Evolutionary conservation across 2,797 vertebrate genomes (phyloP).

Genomic region (Falco peregrinus): DNA sequence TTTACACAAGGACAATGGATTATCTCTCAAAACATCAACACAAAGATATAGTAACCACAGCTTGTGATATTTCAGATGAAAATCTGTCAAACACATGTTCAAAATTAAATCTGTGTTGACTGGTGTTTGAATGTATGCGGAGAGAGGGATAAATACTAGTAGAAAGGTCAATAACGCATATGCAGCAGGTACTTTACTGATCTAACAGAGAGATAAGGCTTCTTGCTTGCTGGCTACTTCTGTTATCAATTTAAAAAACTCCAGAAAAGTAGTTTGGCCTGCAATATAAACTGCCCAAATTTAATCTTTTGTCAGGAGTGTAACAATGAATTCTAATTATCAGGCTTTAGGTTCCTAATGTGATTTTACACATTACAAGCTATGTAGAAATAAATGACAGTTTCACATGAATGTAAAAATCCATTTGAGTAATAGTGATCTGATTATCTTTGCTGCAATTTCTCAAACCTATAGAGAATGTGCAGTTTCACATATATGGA

Average conservation of each 20-base stretch:
- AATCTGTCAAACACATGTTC: background rate
- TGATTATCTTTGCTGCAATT: background rate
- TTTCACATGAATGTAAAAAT: background rate
- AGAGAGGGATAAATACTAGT: background rate
- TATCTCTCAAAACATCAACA: constrained; percentile 12
- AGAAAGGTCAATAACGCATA: background rate
- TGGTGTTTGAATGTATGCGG: background rate
- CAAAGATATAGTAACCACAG: background rate
- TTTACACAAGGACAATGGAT: background rate
- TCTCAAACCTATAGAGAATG: background rate
- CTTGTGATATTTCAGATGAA: constrained; percentile 6
- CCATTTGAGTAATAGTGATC: background rate
- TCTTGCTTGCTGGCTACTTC: background rate
- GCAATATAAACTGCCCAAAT: background rate
- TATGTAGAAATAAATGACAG: background rate
- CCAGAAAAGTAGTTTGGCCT: background rate
- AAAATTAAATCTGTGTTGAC: background rate
- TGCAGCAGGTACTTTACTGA: background rate
- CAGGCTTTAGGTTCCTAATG: background rate
- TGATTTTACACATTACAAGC: background rate
- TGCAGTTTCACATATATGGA: background rate
- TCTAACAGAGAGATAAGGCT: background rate
- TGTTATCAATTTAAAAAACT: background rate
- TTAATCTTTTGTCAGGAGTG: background rate
- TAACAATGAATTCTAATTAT: background rate